phyloP scores from a whole-genome alignment of 2,888 invertebrate genomes.

The Psylliodes chrysocephalus region DNA sequence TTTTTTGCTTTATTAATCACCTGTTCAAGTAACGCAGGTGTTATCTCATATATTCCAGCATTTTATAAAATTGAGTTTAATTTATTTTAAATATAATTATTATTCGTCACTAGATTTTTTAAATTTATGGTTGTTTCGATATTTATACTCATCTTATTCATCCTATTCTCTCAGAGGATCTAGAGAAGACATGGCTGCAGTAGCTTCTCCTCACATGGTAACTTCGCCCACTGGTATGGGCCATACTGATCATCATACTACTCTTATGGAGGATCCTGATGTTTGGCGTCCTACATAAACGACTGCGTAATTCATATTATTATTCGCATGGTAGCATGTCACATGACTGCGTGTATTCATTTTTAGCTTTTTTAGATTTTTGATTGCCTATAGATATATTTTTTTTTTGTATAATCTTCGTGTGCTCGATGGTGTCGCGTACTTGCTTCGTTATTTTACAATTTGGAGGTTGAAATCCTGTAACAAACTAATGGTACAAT shows the following conservation, averaged over 20 bases:
- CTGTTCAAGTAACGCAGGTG: too few species aligned
- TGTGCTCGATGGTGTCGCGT: too few species aligned
- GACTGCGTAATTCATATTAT: constrained; percentile 45
- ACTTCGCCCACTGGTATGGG: constrained; percentile 66
- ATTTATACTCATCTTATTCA: not conserved
- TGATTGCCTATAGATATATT: not conserved
- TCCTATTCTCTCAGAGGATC: constrained; percentile 72
- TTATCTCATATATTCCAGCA: too few species aligned
- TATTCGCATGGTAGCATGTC: constrained; percentile 13
- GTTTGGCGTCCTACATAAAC: constrained; percentile 92
- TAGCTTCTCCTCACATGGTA: constrained; percentile 75
- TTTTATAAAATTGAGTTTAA: too few species aligned
- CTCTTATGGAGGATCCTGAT: constrained; percentile 92
- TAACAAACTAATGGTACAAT: too few species aligned
- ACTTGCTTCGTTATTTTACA: too few species aligned
- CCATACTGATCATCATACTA: constrained; percentile 77
- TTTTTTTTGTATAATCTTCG: not conserved
- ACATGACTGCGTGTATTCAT: not conserved
- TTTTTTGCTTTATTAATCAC: too few species aligned
- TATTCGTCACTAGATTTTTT: too few species aligned
- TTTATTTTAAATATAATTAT: too few species aligned
- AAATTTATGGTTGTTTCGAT: not conserved
- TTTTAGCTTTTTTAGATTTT: not conserved
- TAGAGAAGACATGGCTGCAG: constrained; percentile 86
- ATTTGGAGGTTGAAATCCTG: too few species aligned